A percentile compares a stretch with the other conserved stretches of the same genome.
These are phyloP conservation scores for Neoaliturus tenellus DNA, from an alignment of 2,888 invertebrate genomes.

Conservation along the genomic window DNA sequence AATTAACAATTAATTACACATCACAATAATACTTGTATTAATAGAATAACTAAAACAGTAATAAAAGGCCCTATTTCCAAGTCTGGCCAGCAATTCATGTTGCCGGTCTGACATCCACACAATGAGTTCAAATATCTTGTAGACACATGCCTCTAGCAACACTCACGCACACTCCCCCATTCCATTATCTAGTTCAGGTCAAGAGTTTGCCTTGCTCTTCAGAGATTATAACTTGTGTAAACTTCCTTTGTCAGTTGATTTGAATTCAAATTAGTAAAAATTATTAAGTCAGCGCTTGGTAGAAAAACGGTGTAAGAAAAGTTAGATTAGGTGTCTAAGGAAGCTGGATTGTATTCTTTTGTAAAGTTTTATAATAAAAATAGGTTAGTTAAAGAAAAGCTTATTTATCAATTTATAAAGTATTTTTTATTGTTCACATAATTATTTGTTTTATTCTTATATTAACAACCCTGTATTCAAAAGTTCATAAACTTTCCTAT, in stretches of 20 bases:
- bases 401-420: too few species aligned
- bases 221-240: not conserved
- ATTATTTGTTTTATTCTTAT: too few species aligned
- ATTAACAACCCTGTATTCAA: too few species aligned
- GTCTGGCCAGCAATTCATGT: not conserved
- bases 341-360: too few species aligned
- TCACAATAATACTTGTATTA: not conserved
- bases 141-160: not conserved
- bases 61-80: slow-evolving; percentile 32
- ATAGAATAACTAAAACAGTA: slow-evolving; percentile 6
- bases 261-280: not conserved
- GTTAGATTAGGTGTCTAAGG: too few species aligned
- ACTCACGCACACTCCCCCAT: not conserved
- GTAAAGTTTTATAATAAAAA: too few species aligned
- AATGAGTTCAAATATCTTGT: not conserved
- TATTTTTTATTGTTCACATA: too few species aligned
- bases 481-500: too few species aligned
- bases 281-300: too few species aligned
- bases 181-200: not conserved
- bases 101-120: not conserved
- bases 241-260: slow-evolving; percentile 11
- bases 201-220: not conserved
- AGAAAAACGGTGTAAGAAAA: too few species aligned
- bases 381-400: too few species aligned
- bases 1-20: not conserved